These are phyloP conservation scores for Falco rusticolus DNA, from an alignment of 2,797 vertebrate genomes.

Conservation along the genomic window DNA sequence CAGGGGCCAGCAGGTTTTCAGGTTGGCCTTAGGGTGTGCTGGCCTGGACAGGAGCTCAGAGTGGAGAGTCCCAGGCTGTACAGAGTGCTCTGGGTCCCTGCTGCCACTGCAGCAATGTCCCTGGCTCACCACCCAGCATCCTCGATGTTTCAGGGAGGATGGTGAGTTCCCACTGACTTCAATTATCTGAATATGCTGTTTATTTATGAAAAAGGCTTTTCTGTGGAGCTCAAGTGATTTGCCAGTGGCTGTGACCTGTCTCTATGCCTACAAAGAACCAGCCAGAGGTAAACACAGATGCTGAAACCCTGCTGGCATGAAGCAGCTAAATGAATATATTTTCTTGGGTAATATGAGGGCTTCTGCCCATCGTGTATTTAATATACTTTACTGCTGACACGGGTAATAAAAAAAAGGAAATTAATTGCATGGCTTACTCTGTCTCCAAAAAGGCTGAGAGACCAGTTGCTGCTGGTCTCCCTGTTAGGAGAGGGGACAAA, in stretches of 20 bases:
- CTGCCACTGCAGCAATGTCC: background rate
- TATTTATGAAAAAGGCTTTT: background rate
- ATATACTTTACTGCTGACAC: background rate
- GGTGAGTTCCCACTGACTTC: background rate
- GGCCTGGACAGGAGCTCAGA: fast-evolving
- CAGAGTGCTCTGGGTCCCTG: background rate
- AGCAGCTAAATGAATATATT: constrained; percentile 22
- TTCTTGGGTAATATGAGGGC: background rate
- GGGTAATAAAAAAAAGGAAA: background rate
- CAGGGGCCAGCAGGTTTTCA: background rate
- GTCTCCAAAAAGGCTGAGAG: background rate
- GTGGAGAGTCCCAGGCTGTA: background rate
- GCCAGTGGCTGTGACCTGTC: background rate
- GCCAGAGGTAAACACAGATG: background rate
- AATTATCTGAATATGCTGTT: background rate
- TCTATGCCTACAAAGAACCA: background rate
- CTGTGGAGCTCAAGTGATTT: background rate
- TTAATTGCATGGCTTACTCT: background rate
- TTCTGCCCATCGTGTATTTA: background rate
- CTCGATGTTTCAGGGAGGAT: background rate
- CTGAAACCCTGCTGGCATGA: background rate
- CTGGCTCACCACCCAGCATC: background rate
- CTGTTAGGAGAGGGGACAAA: background rate
- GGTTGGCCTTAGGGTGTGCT: background rate
- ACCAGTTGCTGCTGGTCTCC: background rate